These are phyloP conservation scores for Serranus cabrilla DNA, from an alignment of 2,797 vertebrate genomes.

Conservation along the genomic window DNA sequence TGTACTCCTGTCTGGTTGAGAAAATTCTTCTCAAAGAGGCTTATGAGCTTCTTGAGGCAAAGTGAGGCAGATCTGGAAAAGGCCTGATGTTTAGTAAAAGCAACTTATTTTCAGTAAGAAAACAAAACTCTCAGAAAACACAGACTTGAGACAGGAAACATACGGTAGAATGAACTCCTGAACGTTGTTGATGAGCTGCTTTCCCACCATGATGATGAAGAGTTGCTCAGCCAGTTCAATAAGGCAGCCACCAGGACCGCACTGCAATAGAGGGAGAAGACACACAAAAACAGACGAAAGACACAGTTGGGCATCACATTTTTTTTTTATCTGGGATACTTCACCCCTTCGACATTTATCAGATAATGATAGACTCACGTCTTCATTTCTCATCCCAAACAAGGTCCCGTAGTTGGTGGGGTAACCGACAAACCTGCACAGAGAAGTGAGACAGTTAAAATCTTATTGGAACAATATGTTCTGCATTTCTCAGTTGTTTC, in stretches of 20 bases:
- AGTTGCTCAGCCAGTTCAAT: slow-evolving; percentile 88
- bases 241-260: slow-evolving; percentile 87
- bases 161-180: slow-evolving; percentile 89
- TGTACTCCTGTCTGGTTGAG: background rate
- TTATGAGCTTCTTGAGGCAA: background rate
- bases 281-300: slow-evolving; percentile 35
- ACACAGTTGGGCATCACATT: background rate
- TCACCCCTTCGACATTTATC: background rate
- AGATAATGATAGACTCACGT: slow-evolving; percentile 77
- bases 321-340: background rate
- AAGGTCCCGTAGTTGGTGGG: slow-evolving; percentile 87
- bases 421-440: slow-evolving; percentile 86
- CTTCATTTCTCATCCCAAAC: slow-evolving; percentile 89
- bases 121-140: no score
- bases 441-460: slow-evolving; percentile 1
- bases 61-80: background rate
- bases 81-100: no score
- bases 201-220: slow-evolving; percentile 91
- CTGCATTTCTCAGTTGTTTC: background rate
- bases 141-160: slow-evolving; percentile 42
- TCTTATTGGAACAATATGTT: background rate
- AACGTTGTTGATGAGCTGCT: slow-evolving; percentile 87
- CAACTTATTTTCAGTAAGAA: no score
- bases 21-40: background rate
- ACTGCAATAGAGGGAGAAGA: slow-evolving; percentile 71